Percentiles rank a stretch among this genome's conserved stretches.
phyloP scores from a whole-genome alignment of 2,888 invertebrate genomes.

The Andrena flavipes region DNA sequence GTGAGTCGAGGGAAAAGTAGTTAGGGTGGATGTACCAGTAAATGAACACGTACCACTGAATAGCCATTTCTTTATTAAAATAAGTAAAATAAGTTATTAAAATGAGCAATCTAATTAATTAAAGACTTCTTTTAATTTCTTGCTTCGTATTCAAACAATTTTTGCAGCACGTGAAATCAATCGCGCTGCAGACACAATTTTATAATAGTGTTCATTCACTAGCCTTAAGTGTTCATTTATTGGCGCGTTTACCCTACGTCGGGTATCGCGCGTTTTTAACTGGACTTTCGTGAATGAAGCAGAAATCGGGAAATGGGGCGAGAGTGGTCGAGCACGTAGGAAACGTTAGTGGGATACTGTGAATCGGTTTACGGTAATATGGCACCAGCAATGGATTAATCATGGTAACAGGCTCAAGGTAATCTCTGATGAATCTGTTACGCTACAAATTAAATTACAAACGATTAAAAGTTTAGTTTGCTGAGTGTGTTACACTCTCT shows the following conservation, averaged over 20 bases:
- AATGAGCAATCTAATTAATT: no score
- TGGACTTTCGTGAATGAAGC: slow-evolving; percentile 4
- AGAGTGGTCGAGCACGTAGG: slow-evolving; percentile 34
- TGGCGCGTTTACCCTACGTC: no score
- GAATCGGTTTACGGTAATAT: slow-evolving; percentile 54
- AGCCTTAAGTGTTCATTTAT: no score
- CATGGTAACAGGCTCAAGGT: slow-evolving; percentile 35
- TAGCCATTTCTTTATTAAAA: no score
- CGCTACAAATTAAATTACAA: slow-evolving; percentile 58
- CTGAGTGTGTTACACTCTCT: not conserved
- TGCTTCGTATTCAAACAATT: no score
- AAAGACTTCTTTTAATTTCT: no score
- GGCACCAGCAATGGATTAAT: slow-evolving; percentile 42
- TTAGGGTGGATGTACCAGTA: no score
- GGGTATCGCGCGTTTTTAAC: not conserved
- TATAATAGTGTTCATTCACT: no score
- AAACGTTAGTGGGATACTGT: slow-evolving; percentile 33
- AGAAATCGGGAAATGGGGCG: slow-evolving; percentile 19
- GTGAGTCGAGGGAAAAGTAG: not conserved
- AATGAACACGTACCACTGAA: no score
- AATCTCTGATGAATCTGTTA: slow-evolving; percentile 56
- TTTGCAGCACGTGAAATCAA: no score
- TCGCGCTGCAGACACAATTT: no score
- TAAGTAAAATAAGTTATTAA: no score
- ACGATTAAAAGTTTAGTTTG: slow-evolving; percentile 32